phyloP scores from a whole-genome alignment of 2,113 vertebrate genomes.

The Microcebus murinus region DNA sequence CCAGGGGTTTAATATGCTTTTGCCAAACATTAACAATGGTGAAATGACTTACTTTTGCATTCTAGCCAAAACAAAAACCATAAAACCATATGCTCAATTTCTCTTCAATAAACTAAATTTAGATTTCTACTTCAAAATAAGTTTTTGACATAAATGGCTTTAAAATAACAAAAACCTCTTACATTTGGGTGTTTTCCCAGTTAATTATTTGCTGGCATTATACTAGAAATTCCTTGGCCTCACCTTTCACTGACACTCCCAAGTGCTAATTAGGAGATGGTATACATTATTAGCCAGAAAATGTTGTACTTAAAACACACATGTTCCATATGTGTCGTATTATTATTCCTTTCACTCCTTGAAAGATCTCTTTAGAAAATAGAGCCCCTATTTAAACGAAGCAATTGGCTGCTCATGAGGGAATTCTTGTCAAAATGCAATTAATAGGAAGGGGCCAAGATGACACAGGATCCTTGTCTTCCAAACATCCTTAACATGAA shows the following conservation, averaged over 20 bases:
- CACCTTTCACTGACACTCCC: slow-evolving; percentile 82
- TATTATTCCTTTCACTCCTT: slow-evolving; percentile 64
- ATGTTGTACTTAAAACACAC: slow-evolving; percentile 65
- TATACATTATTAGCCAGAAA: slow-evolving; percentile 79
- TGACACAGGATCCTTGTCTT: slow-evolving; percentile 32
- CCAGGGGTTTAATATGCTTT: not conserved
- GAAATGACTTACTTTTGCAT: slow-evolving; percentile 49
- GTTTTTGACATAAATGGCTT: slow-evolving; percentile 67
- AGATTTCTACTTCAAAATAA: slow-evolving; percentile 69
- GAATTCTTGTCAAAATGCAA: slow-evolving; percentile 45
- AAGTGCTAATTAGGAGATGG: slow-evolving; percentile 84
- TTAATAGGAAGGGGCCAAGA: slow-evolving; percentile 52
- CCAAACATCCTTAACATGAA: not conserved
- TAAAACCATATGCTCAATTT: slow-evolving; percentile 37
- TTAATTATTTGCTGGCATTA: slow-evolving; percentile 82
- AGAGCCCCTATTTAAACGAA: not conserved
- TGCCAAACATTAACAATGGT: slow-evolving; percentile 39
- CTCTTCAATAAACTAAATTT: slow-evolving; percentile 58
- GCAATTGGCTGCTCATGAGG: not conserved
- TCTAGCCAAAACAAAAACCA: slow-evolving; percentile 45
- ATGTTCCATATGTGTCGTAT: slow-evolving; percentile 55
- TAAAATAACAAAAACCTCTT: slow-evolving; percentile 69
- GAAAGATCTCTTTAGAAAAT: slow-evolving; percentile 37
- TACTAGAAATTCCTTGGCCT: slow-evolving; percentile 82
- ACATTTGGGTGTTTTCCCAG: slow-evolving; percentile 74